These are phyloP conservation scores for Hyposoter didymator DNA, from an alignment of 2,888 invertebrate species.

Conservation along the genomic window DNA sequence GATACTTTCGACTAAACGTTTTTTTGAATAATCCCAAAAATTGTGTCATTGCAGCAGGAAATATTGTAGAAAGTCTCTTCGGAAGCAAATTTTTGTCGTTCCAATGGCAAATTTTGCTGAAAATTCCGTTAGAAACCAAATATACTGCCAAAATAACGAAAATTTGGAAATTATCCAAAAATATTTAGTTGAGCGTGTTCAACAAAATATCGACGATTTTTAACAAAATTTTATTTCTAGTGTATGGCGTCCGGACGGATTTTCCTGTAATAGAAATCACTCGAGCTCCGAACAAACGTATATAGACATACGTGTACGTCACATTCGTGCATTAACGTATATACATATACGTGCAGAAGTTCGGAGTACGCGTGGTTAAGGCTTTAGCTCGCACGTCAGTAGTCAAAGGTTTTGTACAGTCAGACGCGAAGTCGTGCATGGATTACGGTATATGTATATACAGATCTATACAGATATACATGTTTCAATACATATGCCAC, in stretches of 20 bases:
- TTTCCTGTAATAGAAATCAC: slow-evolving; percentile 25
- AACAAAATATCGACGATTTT: too few species aligned
- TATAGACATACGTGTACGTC: not conserved
- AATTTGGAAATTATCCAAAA: too few species aligned
- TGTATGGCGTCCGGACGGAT: not conserved
- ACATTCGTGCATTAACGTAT: not conserved
- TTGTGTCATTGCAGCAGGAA: too few species aligned
- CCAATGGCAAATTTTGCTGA: too few species aligned
- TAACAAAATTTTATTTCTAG: too few species aligned
- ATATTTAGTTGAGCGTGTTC: too few species aligned
- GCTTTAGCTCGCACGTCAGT: slow-evolving; percentile 38
- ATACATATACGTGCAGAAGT: slow-evolving; percentile 3
- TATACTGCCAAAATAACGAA: too few species aligned
- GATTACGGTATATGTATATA: slow-evolving; percentile 4
- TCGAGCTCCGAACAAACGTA: not conserved
- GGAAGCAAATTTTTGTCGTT: too few species aligned
- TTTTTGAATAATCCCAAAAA: too few species aligned
- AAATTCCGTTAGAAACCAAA: too few species aligned
- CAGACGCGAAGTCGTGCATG: slow-evolving; percentile 47
- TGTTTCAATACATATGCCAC: not conserved
- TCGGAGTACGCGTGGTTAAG: slow-evolving; percentile 19
- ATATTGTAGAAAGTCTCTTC: too few species aligned
- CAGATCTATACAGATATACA: not conserved
- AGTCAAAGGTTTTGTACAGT: slow-evolving; percentile 49
- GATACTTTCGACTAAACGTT: too few species aligned